Percentiles rank a stretch among this genome's conserved stretches.
Evolutionary conservation across 2,888 invertebrate species (phyloP).

Genomic region (Meliscaeva auricollis): DNA sequence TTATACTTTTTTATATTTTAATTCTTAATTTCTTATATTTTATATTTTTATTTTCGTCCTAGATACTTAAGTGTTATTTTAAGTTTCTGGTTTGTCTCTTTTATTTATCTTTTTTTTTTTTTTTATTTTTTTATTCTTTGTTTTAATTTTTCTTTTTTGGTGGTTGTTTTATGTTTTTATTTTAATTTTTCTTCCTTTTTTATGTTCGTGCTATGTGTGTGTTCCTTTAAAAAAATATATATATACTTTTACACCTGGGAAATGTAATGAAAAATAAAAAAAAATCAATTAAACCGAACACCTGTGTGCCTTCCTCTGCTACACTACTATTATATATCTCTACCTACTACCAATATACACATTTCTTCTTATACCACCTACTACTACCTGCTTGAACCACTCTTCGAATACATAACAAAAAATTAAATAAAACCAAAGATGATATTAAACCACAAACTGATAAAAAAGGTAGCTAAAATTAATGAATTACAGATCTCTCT

Average conservation of each 20-base stretch:
- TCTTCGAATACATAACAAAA: constrained; percentile 59
- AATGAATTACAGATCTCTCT: not conserved
- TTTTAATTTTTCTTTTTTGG: constrained; percentile 44
- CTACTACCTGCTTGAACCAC: constrained; percentile 65
- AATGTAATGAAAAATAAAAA: constrained; percentile 33
- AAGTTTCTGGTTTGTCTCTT: constrained; percentile 65
- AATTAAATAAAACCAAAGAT: constrained; percentile 77
- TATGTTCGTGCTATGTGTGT: constrained; percentile 59
- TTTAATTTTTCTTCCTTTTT: constrained; percentile 30
- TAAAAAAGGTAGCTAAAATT: constrained; percentile 82
- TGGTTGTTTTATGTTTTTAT: constrained; percentile 55
- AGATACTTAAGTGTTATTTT: constrained; percentile 45
- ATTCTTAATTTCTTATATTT: not conserved
- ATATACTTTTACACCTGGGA: constrained; percentile 36
- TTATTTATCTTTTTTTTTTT: constrained; percentile 34
- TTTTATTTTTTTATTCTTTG: constrained; percentile 26
- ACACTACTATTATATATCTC: constrained; percentile 45
- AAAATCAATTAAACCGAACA: constrained; percentile 25
- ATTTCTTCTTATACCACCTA: constrained; percentile 41
- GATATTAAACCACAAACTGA: constrained; percentile 79
- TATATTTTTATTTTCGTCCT: not conserved
- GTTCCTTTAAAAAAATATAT: constrained; percentile 19
- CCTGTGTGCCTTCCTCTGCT: constrained; percentile 55
- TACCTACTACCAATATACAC: constrained; percentile 48
- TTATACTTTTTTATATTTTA: constrained; percentile 62